Percentiles rank a stretch among this genome's conserved stretches.
phyloP scores from a whole-genome alignment of 2,797 vertebrate species.

The Gymnoscopelus braueri region DNA sequence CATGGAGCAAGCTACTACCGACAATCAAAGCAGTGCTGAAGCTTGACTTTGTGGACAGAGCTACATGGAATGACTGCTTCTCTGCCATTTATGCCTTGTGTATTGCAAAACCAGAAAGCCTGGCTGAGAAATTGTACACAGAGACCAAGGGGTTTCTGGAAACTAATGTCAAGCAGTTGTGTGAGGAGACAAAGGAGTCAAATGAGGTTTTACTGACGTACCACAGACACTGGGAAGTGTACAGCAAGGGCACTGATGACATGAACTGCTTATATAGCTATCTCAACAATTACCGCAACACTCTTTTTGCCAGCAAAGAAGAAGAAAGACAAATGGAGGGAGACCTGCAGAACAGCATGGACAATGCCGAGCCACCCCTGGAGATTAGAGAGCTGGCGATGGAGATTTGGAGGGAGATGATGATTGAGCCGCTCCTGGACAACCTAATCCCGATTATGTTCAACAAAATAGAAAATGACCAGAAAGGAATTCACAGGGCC shows the following conservation, averaged over 20 bases:
- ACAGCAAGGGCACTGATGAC: slow-evolving; percentile 98
- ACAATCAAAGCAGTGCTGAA: slow-evolving; percentile 99
- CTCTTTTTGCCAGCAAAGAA: slow-evolving; percentile 97
- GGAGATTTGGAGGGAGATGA: slow-evolving; percentile 98
- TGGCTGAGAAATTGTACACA: slow-evolving; percentile 96
- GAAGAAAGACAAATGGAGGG: slow-evolving; percentile 97
- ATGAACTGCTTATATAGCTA: slow-evolving; percentile 99
- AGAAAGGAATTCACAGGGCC: slow-evolving; percentile 99
- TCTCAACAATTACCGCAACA: slow-evolving; percentile 94
- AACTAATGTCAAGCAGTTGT: slow-evolving; percentile 94
- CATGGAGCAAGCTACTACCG: slow-evolving; percentile 98
- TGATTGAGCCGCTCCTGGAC: slow-evolving; percentile 96
- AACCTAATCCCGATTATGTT: slow-evolving; percentile 96
- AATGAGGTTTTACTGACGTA: slow-evolving; percentile 94
- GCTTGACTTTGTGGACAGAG: slow-evolving; percentile 98
- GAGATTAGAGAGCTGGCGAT: slow-evolving; percentile 99
- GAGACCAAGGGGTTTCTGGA: slow-evolving; percentile 99
- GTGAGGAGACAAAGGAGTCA: slow-evolving; percentile 97
- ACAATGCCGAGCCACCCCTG: slow-evolving; percentile 98
- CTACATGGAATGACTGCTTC: slow-evolving; percentile 98
- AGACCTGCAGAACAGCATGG: slow-evolving; percentile 97
- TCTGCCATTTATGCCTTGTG: slow-evolving; percentile 99
- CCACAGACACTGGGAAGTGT: slow-evolving; percentile 99
- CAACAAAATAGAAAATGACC: slow-evolving; percentile 98
- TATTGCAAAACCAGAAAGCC: slow-evolving; percentile 97